Evolutionary conservation across 2,888 invertebrate species (phyloP).

Genomic region (Dasypogon diadema): DNA sequence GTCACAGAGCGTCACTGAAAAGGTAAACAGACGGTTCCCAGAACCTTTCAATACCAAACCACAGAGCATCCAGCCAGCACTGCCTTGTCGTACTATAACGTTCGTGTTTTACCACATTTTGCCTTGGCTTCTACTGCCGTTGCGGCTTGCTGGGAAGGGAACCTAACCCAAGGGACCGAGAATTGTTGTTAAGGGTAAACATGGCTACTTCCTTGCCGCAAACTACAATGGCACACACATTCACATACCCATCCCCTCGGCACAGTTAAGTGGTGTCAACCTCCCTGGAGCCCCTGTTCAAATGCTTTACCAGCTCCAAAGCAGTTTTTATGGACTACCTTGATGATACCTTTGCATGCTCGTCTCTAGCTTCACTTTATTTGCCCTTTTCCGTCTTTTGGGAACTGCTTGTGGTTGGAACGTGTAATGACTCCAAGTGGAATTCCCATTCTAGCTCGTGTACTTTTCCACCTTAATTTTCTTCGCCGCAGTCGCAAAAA

Average conservation of each 20-base stretch:
- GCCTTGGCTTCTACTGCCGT: not conserved
- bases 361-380: not conserved
- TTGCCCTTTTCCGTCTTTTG: constrained; percentile 25
- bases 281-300: not conserved
- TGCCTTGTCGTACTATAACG: not conserved
- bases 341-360: constrained; percentile 45
- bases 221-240: constrained; percentile 7
- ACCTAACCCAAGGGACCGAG: constrained; percentile 15
- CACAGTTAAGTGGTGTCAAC: constrained; percentile 27
- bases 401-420: constrained; percentile 40
- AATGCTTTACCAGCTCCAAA: constrained; percentile 14
- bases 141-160: not conserved
- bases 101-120: constrained; percentile 37
- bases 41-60: constrained; percentile 19
- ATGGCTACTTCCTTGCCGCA: constrained; percentile 46
- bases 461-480: constrained; percentile 1
- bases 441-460: not conserved
- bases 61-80: not conserved
- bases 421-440: constrained; percentile 17
- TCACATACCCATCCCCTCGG: constrained; percentile 1
- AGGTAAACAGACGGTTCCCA: constrained; percentile 37
- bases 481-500: not conserved
- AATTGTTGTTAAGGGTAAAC: constrained; percentile 44
- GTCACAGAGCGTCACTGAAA: constrained; percentile 28
- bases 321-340: constrained; percentile 13